Base-by-base conservation (phyloP, 2,113 vertebrate species). In the Mastomys natalensis region DNA sequence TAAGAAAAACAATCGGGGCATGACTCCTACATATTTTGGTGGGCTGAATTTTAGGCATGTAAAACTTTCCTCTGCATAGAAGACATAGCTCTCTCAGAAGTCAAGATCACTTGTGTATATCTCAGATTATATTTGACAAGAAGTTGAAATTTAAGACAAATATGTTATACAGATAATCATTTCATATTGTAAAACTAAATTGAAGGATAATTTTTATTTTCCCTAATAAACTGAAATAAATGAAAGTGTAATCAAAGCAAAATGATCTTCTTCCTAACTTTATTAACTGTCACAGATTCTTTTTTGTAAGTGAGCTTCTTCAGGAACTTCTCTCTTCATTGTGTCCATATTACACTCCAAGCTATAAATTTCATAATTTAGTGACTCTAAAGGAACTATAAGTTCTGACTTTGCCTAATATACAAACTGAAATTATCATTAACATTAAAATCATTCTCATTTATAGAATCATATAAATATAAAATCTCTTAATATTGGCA, bases 381-480 rank as follows among this genome's bases (percentile, higher is more conserved):
- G 81, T 87, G 45, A 91, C 72, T 96, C 53, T 87, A 24, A 96
- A 96, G 17, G 7, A 91, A 51, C 34, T 90, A 74, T 88, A 95
- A 92, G 70, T 64, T 93, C 62, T 48, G 24, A 87, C 92, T 87
- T 89, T 87, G 3, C 4, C 37, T 34, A 97, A 80, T 87, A 73
- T 91, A 37, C 55, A 87, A 37, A 90, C 51, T 95, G 24, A 95
- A 96, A 97, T 97, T 94, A 95, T 91, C 16, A 87, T 16, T 80
- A 89, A 62, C 34, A 78, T 16, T 94, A 94, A 91, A 15, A 45
- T 73, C 7, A 87, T 17, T 92, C 21, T 86, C 89, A 96, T 81
- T 97, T 93, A 84, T 60, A 91, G 93, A 95, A 84, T 97, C 60
- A 91, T 90, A 96, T 87, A 97, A 96, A 94, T 96, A 95, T 94